Conservation (phyloP, 2,888 invertebrate species). For the Gastracanthus pulcherrimus region DNA sequence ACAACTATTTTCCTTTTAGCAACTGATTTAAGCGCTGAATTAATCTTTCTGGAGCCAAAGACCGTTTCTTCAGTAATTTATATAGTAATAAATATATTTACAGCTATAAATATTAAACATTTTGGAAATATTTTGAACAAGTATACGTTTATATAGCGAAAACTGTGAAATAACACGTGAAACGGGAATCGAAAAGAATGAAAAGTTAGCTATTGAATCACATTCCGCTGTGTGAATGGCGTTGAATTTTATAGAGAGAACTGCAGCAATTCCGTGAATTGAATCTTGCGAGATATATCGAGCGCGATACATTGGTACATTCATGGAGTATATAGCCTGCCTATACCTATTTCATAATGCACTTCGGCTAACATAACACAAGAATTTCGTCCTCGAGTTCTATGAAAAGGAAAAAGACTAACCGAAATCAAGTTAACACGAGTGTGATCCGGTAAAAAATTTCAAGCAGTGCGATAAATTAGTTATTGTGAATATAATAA, state of each 20-base stretch:
- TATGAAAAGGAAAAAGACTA: neutral
- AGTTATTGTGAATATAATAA: no score
- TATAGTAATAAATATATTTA: no score
- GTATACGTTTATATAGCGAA: neutral
- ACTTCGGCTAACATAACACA: neutral
- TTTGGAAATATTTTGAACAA: neutral
- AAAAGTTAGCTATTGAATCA: neutral
- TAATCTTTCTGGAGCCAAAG: no score
- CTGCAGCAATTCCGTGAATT: slow-evolving; percentile 24
- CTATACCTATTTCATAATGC: slow-evolving; percentile 25
- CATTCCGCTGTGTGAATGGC: slow-evolving; percentile 6
- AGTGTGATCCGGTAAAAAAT: no score
- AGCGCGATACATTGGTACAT: slow-evolving; percentile 22
- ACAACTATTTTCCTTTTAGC: no score
- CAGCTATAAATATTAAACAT: no score
- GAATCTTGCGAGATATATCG: slow-evolving; percentile 40
- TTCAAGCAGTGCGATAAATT: no score
- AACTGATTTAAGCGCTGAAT: no score
- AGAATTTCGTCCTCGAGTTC: slow-evolving; percentile 19
- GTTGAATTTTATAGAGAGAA: slow-evolving; percentile 9
- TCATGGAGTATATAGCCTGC: neutral
- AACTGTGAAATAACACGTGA: neutral
- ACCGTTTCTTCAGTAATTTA: no score
- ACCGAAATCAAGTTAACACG: neutral
- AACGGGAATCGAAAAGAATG: neutral